Percentiles rank a stretch among this genome's conserved stretches.
Conservation (phyloP, 2,113 vertebrate species). For the Myiozetetes cayanensis region DNA sequence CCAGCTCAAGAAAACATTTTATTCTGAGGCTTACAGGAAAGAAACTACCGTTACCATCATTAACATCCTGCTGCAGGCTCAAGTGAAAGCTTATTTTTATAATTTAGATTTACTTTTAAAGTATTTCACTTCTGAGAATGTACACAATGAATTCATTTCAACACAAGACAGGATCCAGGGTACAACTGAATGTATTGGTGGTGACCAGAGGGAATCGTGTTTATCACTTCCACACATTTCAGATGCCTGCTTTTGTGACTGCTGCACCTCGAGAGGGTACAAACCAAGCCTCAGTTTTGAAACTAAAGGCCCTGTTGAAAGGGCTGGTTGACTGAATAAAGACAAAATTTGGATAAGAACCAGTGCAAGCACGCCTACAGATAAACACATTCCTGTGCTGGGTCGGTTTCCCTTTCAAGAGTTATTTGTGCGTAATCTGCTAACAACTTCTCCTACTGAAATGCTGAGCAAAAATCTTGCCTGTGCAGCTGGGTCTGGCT, state of each 20-base stretch:
- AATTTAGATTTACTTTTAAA: background rate
- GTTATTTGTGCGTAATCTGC: background rate
- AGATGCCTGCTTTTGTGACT: background rate
- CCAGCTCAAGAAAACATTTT: background rate
- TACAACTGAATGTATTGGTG: background rate
- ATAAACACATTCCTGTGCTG: background rate
- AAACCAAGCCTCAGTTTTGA: background rate
- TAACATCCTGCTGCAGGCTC: background rate
- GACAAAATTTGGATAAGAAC: background rate
- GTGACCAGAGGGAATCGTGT: background rate
- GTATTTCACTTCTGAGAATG: background rate
- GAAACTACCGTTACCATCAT: background rate
- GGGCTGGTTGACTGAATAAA: background rate
- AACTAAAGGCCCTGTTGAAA: background rate
- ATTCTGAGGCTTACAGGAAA: background rate
- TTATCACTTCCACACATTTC: background rate
- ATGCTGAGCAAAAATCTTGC: background rate
- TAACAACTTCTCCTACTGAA: background rate
- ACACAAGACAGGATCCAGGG: background rate
- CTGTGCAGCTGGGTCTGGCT: conserved; percentile 20
- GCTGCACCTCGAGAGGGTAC: background rate
- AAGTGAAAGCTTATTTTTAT: background rate
- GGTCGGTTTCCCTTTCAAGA: background rate
- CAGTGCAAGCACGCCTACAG: background rate
- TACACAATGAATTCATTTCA: background rate